Evolutionary conservation across 2,797 vertebrate species (phyloP).

Genomic region (Aselliscus stoliczkanus): DNA sequence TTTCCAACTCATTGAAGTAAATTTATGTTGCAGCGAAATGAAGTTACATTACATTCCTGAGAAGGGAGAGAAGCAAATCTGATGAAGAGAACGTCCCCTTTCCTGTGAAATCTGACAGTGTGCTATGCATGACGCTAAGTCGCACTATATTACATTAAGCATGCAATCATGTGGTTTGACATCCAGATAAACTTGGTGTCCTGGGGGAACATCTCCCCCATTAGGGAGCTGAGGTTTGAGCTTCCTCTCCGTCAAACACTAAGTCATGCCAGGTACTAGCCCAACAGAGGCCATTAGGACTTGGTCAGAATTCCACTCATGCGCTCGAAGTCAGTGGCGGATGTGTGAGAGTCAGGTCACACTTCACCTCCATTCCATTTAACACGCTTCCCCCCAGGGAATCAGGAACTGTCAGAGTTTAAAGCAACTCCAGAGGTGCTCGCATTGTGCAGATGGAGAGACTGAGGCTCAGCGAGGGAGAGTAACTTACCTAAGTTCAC

Average conservation of each 20-base stretch:
- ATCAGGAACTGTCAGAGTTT: background rate
- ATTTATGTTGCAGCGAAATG: slow-evolving; percentile 14
- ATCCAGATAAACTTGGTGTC: background rate
- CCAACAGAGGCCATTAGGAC: background rate
- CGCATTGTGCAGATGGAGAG: background rate
- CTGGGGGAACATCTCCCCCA: background rate
- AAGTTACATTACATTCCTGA: background rate
- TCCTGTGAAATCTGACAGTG: background rate
- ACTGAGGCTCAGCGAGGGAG: background rate
- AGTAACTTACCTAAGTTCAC: background rate
- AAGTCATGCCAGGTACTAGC: background rate
- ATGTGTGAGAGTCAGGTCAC: background rate
- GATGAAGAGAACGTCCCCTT: background rate
- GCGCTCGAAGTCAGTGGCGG: background rate
- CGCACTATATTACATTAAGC: background rate
- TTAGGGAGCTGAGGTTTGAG: background rate
- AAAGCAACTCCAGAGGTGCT: background rate
- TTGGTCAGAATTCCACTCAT: background rate
- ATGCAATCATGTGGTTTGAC: background rate
- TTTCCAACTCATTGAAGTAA: slow-evolving; percentile 21
- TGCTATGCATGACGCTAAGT: background rate
- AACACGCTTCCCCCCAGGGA: background rate
- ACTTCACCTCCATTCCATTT: background rate
- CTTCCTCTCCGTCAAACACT: background rate
- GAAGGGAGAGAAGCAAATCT: background rate